phyloP scores from a whole-genome alignment of 2,888 invertebrate genomes.

The Tetranychus truncatus region DNA sequence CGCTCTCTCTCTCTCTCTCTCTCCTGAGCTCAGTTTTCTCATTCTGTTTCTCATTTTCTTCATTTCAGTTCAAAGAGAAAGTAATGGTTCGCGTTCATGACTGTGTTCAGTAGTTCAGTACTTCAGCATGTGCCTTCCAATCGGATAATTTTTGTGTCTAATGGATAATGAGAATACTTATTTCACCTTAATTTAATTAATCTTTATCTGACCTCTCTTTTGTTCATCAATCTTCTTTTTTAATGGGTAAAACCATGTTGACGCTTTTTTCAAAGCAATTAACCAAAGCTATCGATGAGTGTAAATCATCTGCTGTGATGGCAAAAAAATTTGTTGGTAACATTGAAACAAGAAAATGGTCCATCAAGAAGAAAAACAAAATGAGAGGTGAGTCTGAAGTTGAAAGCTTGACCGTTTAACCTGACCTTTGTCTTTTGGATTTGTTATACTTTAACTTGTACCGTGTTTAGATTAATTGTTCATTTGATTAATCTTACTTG shows the following conservation, averaged over 20 bases:
- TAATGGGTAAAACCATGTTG: too few species aligned
- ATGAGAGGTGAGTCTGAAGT: background rate
- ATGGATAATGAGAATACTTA: too few species aligned
- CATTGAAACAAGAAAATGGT: constrained; percentile 7
- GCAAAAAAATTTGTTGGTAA: constrained; percentile 6
- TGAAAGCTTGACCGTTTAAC: too few species aligned
- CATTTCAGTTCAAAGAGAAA: background rate
- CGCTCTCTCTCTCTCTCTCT: constrained; percentile 7
- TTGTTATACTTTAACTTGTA: too few species aligned
- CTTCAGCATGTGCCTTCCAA: background rate
- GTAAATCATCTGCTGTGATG: background rate
- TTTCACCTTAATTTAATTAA: too few species aligned
- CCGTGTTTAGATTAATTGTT: too few species aligned
- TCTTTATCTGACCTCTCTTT: too few species aligned
- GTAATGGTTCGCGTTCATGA: background rate
- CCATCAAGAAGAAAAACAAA: background rate
- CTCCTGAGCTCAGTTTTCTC: background rate
- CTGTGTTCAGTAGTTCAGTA: background rate
- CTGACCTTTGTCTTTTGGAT: too few species aligned
- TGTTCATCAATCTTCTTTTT: too few species aligned
- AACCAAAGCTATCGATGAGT: constrained; percentile 3
- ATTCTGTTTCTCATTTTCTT: background rate
- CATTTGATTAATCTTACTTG: too few species aligned
- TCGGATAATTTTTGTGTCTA: background rate
- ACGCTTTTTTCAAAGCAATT: background rate